Base-by-base conservation (phyloP, 2,888 invertebrate genomes). In the Drosophila colorata region DNA sequence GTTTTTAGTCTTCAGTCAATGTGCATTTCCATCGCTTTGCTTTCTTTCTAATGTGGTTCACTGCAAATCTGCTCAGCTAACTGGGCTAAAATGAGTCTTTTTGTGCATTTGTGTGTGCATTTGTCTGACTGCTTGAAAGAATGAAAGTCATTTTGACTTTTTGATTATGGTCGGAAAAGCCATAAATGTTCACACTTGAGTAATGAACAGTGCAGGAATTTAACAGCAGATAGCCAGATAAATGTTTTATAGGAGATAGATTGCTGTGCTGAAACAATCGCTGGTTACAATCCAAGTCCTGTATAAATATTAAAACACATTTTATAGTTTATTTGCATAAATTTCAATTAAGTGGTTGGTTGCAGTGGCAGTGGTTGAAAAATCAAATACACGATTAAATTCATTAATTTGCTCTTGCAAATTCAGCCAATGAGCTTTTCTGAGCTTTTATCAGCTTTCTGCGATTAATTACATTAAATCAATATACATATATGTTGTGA, bases 161-260 rank as follows among this genome's bases (percentile, higher is more conserved):
- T 44, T 37, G 68, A 59, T 60, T 49, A 49, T 23, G 28, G 8
- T 33, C n/a, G 14, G 23, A 38, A 46, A 3, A 9, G 28, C 38
- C 38, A 38, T 20, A 43, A 35, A 41, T 31, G 20, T 38, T 64
- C 49, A 31, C 57, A 41, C 53, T 70, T 31, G 31, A 41, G 14
- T 40, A 41, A 28, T 31, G 35, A 38, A 60, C 33, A 33, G 16
- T 5, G 37, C 37, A 38, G 2, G 14, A 38, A 13, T 20, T 16
- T 4, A 4, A 9, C 11, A 9, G n/a, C 11, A 20, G 11, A 28
- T 31, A 53, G 14, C 7, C 1, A 18, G n/a, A 41, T n/a, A 18
- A 31, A 43, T 51, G 16, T 1, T 2, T 38, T 16, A 28, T 28
- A 28, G 28, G 0, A 28, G 9, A 28, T 28, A 28, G 28, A 9